Evolutionary conservation across 1,140 invertebrate species (phyloP), one percentile per base, ranked within the genome.

Genomic region (Drosophila virilis): DNA sequence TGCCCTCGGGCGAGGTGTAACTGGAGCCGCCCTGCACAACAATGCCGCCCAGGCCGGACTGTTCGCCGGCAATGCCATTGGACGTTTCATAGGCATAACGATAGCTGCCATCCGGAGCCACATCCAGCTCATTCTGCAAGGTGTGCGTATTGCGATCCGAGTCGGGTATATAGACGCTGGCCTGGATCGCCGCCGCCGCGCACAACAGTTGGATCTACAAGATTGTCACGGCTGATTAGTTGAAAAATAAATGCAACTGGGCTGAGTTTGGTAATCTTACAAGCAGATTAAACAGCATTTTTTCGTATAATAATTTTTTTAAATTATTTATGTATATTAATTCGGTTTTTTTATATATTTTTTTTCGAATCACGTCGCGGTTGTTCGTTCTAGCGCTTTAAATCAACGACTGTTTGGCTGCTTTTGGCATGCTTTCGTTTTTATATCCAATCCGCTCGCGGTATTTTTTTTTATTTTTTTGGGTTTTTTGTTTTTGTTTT

Each of bases 21-120:
- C 75, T 82, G 12, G 73, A 76, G 6, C 77, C 73, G 12, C 91
- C 91, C 40, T 92, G 77, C 1, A 91, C 68, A 2, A 77, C 55
- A 3, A 74, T 59, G 9, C 89, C 91, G 7, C 78, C 88, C 8
- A 81, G n/a, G 10, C 94, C 94, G 22, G 91, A 80, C 52, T 95
- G 94, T 45, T 93, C 91, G 5, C 92, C 94, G 17, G 92, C 90
- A 75, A 95, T 95, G 8, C 95, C 95, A 80, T 95, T 95, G 22
- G 93, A 94, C 37, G 94, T 94, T 74, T 94, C 91, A 77, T 95
- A 96, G 12, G 73, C 72, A 58, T 91, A 92, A 10, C 58, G 78
- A 76, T 91, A 92, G 70, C 93, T 95, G 69, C 93, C 94, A 72
- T 94, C 94, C n/a, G 62, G 60, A 8, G 80, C 51, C 62, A 91